These are phyloP conservation scores for Leptinotarsa juncta DNA, from an alignment of 2,888 invertebrate species.

Conservation along the genomic window DNA sequence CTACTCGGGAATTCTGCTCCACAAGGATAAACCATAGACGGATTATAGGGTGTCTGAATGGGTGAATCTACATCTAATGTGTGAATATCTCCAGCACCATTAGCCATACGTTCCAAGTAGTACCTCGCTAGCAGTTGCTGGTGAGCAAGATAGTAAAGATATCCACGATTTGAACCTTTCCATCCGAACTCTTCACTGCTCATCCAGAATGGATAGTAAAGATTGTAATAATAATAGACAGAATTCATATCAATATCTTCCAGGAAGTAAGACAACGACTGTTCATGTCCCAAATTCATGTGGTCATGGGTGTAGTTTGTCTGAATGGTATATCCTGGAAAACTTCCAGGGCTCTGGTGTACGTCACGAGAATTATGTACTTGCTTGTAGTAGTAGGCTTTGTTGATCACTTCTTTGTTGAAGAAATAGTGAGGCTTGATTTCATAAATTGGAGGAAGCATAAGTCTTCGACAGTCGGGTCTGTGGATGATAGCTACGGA, in stretches of 20 bases:
- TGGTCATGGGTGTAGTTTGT: constrained; percentile 73
- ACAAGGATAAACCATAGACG: constrained; percentile 73
- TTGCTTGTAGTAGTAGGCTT: constrained; percentile 73
- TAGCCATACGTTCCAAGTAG: constrained; percentile 79
- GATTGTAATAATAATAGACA: constrained; percentile 72
- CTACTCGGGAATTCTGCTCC: constrained; percentile 75
- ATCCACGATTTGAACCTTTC: constrained; percentile 72
- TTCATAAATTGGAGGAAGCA: constrained; percentile 79
- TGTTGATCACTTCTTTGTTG: constrained; percentile 74
- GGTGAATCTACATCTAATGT: constrained; percentile 68
- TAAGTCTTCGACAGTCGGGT: constrained; percentile 66
- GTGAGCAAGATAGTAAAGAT: constrained; percentile 73
- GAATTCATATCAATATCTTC: constrained; percentile 78
- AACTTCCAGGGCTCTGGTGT: constrained; percentile 19
- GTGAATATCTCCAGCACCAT: constrained; percentile 74
- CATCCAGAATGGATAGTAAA: constrained; percentile 75
- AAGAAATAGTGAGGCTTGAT: constrained; percentile 78
- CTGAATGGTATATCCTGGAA: constrained; percentile 69
- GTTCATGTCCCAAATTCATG: constrained; percentile 69
- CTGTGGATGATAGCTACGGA: constrained; percentile 74
- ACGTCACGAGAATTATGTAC: constrained; percentile 58
- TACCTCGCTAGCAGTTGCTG: constrained; percentile 78
- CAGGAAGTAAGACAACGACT: constrained; percentile 74
- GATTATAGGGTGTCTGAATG: constrained; percentile 72
- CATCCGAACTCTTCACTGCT: constrained; percentile 64